Evolutionary conservation across 1,140 invertebrate genomes (phyloP).

Genomic region (Dendroctonus valens): DNA sequence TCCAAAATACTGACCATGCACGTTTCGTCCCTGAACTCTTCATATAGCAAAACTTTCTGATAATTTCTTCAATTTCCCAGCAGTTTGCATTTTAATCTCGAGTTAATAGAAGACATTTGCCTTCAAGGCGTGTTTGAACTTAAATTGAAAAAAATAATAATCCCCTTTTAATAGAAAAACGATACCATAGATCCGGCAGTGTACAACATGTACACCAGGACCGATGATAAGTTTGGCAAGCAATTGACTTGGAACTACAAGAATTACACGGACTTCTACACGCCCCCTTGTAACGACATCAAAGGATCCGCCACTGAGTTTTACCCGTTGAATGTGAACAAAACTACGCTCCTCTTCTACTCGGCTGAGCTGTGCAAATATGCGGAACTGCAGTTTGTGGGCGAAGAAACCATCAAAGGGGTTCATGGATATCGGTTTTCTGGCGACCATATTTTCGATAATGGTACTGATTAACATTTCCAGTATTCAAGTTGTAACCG

Average conservation of each 20-base stretch:
- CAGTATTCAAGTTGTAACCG: not conserved
- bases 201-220: slow-evolving; percentile 71
- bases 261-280: slow-evolving; percentile 54
- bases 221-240: slow-evolving; percentile 54
- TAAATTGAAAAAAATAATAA: slow-evolving; percentile 2
- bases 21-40: too few species aligned
- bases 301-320: slow-evolving; percentile 64
- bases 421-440: slow-evolving; percentile 59
- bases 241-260: slow-evolving; percentile 57
- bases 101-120: not conserved
- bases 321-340: slow-evolving; percentile 55
- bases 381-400: slow-evolving; percentile 57
- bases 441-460: slow-evolving; percentile 60
- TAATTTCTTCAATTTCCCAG: too few species aligned
- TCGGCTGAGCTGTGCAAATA: slow-evolving; percentile 69
- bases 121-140: not conserved
- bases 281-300: slow-evolving; percentile 50
- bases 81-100: not conserved
- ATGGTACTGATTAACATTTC: slow-evolving; percentile 51
- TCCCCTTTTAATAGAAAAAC: slow-evolving; percentile 62
- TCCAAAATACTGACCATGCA: too few species aligned
- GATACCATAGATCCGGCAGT: slow-evolving; percentile 67
- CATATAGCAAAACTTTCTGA: too few species aligned
- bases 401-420: slow-evolving; percentile 55
- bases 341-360: slow-evolving; percentile 60